Percentiles rank a stretch among this genome's conserved stretches.
Conservation (phyloP, 2,888 invertebrate species). For the Branchellion lobata region DNA sequence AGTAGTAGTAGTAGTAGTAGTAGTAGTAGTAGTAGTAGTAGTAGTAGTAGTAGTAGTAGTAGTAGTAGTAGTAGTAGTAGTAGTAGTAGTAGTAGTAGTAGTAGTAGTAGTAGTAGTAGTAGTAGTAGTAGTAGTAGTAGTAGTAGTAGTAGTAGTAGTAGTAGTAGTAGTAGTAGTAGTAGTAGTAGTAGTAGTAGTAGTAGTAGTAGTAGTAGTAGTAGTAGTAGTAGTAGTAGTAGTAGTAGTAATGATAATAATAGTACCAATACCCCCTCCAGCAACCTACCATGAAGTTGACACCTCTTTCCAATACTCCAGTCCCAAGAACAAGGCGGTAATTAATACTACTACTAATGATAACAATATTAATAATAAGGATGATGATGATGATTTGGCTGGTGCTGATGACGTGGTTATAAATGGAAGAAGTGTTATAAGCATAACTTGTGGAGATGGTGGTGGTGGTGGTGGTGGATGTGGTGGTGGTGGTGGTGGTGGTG, state of each 20-base stretch:
- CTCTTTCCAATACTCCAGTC: background rate
- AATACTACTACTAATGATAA: background rate
- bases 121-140: conserved; percentile 32
- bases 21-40: too few relatives aligned
- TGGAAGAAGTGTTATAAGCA: background rate
- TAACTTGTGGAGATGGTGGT: background rate
- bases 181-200: conserved; percentile 30
- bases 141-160: conserved; percentile 36
- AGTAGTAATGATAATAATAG: conserved; percentile 32
- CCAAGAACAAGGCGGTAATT: background rate
- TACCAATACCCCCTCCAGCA: background rate
- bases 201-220: conserved; percentile 32
- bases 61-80: conserved; percentile 39
- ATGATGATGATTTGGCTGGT: background rate
- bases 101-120: conserved; percentile 40
- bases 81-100: conserved; percentile 40
- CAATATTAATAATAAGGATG: background rate
- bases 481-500: too few relatives aligned
- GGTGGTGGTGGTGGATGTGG: background rate
- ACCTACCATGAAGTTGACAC: conserved; percentile 15
- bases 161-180: conserved; percentile 37
- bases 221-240: conserved; percentile 31
- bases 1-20: too few relatives aligned
- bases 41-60: too few relatives aligned
- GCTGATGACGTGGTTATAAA: too few relatives aligned